These are phyloP conservation scores for Capitulum mitella DNA, from an alignment of 2,888 invertebrate genomes.

Conservation along the genomic window DNA sequence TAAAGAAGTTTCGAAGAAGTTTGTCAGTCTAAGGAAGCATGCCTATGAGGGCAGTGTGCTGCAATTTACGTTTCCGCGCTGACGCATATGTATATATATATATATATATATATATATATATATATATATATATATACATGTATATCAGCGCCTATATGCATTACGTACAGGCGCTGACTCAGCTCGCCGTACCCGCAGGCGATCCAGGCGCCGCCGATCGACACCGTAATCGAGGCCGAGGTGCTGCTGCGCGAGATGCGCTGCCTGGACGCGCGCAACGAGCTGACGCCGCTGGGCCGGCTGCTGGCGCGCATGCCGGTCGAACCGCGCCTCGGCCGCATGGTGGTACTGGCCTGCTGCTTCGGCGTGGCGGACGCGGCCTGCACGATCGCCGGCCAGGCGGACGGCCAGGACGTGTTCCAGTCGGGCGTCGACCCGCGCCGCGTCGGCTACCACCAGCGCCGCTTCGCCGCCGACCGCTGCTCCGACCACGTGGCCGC, in stretches of 20 bases:
- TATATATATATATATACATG: too few species aligned
- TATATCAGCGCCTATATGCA: too few species aligned
- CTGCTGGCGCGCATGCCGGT: constrained; percentile 91
- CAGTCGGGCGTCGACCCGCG: constrained; percentile 47
- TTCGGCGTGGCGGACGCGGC: constrained; percentile 85
- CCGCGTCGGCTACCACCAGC: constrained; percentile 73
- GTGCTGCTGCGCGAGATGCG: constrained; percentile 63
- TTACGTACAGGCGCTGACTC: too few species aligned
- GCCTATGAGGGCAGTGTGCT: too few species aligned
- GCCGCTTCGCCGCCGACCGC: constrained; percentile 73
- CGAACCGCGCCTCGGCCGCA: constrained; percentile 92
- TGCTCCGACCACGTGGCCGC: constrained; percentile 93
- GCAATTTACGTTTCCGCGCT: too few species aligned
- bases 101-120: too few species aligned
- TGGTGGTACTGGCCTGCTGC: constrained; percentile 90
- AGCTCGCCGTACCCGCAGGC: too few species aligned
- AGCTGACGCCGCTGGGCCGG: constrained; percentile 84
- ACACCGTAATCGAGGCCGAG: constrained; percentile 97
- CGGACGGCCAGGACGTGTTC: constrained; percentile 45
- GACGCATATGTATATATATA: too few species aligned
- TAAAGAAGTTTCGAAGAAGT: too few species aligned
- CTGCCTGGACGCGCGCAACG: constrained; percentile 77
- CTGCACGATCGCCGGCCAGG: constrained; percentile 89
- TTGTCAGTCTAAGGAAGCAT: too few species aligned
- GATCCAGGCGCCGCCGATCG: constrained; percentile 57